A percentile compares a stretch with the other conserved stretches of the same genome.
phyloP scores from a whole-genome alignment of 35 echinoderm and acorn worm species.

The Apostichopus parvimensis region DNA sequence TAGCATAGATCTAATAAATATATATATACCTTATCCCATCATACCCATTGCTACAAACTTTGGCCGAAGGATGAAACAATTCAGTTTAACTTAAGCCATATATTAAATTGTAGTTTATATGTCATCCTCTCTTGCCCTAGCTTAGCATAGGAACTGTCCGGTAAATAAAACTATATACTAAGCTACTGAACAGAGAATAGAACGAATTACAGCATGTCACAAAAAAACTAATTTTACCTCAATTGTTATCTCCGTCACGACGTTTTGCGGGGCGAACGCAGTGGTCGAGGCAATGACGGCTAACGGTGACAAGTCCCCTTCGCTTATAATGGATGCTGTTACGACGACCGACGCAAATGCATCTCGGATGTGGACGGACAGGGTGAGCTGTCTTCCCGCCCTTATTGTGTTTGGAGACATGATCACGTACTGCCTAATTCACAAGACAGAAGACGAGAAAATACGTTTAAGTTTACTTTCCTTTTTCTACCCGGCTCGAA shows the following conservation, averaged over 20 bases:
- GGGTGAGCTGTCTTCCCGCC: background rate
- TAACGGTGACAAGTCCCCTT: background rate
- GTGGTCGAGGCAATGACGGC: background rate
- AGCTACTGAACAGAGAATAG: background rate
- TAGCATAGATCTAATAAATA: no score
- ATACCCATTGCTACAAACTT: no score
- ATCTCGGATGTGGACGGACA: background rate
- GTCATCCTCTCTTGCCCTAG: no score
- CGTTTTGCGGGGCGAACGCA: background rate
- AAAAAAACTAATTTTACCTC: background rate
- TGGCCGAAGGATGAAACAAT: no score
- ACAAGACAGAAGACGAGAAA: background rate
- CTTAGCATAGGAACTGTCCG: no score
- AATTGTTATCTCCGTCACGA: background rate
- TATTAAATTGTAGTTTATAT: no score
- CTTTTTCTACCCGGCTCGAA: background rate
- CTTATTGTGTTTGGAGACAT: constrained; percentile 43
- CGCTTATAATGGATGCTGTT: background rate
- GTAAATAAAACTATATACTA: no score
- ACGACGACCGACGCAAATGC: background rate
- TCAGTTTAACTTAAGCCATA: no score
- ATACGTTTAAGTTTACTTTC: background rate
- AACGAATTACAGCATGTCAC: background rate
- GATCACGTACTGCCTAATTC: constrained; percentile 10
- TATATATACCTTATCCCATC: no score